These are phyloP conservation scores for Empis livida DNA, from an alignment of 2,888 invertebrate genomes.

Conservation along the genomic window DNA sequence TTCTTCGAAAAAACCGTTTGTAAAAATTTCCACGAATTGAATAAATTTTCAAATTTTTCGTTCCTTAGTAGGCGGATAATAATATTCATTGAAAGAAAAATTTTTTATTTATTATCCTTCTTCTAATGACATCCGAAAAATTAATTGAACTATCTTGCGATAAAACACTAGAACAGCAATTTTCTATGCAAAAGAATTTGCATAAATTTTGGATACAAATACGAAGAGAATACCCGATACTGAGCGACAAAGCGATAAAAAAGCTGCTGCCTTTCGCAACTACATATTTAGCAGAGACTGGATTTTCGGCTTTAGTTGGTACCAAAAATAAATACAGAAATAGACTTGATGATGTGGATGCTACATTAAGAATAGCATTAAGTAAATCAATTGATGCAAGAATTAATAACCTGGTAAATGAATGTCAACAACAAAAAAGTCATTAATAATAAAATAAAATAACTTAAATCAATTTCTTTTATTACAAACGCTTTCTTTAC, in stretches of 20 bases:
- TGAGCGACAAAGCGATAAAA: conserved; percentile 9
- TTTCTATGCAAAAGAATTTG: conserved; percentile 9
- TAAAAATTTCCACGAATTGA: too few species aligned
- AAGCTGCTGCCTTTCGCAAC: conserved; percentile 13
- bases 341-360: neutral
- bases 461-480: too few species aligned
- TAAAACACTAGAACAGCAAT: too few species aligned
- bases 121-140: too few species aligned
- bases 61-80: too few species aligned
- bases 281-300: conserved; percentile 10
- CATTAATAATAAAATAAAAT: neutral
- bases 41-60: too few species aligned
- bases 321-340: neutral
- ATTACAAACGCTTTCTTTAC: too few species aligned
- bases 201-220: conserved; percentile 7
- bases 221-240: too few species aligned
- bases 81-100: too few species aligned
- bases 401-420: neutral
- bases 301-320: neutral
- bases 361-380: neutral
- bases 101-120: too few species aligned
- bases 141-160: too few species aligned
- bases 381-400: neutral
- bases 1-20: too few species aligned
- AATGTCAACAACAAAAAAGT: neutral